A percentile compares a stretch with the other conserved stretches of the same genome.
These are phyloP conservation scores for Bungarus multicinctus DNA, from an alignment of 2,113 vertebrate genomes.

Conservation along the genomic window DNA sequence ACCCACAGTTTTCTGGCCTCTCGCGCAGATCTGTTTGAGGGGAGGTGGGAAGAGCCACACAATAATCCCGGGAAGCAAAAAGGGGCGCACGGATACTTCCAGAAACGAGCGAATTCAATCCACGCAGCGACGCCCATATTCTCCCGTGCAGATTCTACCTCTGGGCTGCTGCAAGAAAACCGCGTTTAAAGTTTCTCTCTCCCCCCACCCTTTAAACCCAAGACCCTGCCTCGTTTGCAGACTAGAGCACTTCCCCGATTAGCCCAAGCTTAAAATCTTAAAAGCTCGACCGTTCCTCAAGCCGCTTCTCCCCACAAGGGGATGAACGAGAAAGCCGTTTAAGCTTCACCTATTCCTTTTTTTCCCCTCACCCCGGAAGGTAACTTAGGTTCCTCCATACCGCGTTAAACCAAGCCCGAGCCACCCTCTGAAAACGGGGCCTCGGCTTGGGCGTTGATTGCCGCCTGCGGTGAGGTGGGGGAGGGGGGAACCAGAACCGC, in stretches of 20 bases:
- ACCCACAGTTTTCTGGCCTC: background rate
- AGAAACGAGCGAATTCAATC: background rate
- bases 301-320: background rate
- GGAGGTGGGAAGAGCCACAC: background rate
- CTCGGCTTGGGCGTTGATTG: background rate
- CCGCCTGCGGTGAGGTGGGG: background rate
- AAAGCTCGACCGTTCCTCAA: background rate
- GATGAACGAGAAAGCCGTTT: background rate
- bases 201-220: too few species aligned
- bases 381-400: background rate
- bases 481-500: background rate
- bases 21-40: background rate
- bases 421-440: background rate
- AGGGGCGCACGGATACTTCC: background rate
- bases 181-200: background rate
- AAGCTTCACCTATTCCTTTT: background rate
- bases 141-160: background rate
- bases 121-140: background rate
- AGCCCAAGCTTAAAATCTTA: background rate
- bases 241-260: background rate
- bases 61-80: background rate
- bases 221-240: background rate
- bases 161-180: too few species aligned
- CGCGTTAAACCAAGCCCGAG: constrained; percentile 27
- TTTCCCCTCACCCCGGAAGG: background rate